Evolutionary conservation across 2,797 vertebrate species (phyloP).

Genomic region (Periophthalmus magnuspinnatus): DNA sequence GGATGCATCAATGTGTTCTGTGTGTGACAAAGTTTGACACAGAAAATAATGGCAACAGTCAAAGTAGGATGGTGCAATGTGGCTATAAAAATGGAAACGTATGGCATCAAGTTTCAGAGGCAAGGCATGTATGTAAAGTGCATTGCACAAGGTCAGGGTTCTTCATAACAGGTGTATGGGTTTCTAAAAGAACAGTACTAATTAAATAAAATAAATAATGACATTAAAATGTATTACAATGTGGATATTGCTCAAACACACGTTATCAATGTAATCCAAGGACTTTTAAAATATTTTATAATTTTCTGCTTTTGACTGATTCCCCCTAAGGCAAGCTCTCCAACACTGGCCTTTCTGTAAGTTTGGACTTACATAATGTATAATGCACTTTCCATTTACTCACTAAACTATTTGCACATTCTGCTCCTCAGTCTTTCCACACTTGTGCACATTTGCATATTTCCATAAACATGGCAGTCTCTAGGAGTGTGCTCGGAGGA

Average conservation of each 20-base stretch:
- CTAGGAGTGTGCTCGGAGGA: slow-evolving; percentile 13
- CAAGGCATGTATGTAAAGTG: no score
- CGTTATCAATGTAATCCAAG: no score
- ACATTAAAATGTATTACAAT: no score
- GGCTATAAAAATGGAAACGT: background rate
- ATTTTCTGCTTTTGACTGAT: background rate
- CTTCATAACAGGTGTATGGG: no score
- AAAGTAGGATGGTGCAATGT: background rate
- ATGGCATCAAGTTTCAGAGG: no score
- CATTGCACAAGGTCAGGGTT: no score
- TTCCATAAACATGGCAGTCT: slow-evolving; percentile 18
- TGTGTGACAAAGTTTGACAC: background rate
- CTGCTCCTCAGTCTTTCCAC: background rate
- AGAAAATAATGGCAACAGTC: background rate
- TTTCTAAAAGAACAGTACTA: no score
- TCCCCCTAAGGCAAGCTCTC: background rate
- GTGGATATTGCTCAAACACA: no score
- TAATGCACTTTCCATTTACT: background rate
- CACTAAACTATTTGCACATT: slow-evolving; percentile 1
- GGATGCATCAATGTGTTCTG: background rate
- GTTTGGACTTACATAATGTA: background rate
- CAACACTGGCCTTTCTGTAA: background rate
- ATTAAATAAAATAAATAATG: no score
- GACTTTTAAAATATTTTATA: background rate
- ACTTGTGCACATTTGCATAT: slow-evolving; percentile 15